phyloP scores from a whole-genome alignment of 2,888 invertebrate genomes.

The Latheticus oryzae region DNA sequence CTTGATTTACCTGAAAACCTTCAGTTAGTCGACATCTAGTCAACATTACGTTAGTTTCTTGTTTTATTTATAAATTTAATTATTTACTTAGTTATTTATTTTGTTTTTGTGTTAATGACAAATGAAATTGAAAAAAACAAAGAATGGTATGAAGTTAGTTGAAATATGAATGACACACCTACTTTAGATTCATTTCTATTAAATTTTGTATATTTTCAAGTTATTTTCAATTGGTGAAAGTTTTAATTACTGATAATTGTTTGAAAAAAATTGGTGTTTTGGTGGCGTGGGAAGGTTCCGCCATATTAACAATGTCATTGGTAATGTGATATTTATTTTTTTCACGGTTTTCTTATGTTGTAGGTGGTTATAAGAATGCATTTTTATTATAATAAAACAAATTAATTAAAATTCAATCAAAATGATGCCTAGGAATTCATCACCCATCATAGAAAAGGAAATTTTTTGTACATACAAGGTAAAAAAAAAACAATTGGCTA shows the following conservation, averaged over 20 bases:
- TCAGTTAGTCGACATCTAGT: too few species aligned
- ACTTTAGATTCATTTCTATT: too few species aligned
- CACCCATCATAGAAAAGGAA: conserved; percentile 75
- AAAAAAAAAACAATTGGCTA: conserved; percentile 50
- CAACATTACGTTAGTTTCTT: too few species aligned
- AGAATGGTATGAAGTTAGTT: too few species aligned
- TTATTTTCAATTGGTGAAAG: conserved; percentile 7
- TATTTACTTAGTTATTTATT: too few species aligned
- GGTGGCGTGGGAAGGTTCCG: conserved; percentile 7
- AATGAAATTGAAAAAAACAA: too few species aligned
- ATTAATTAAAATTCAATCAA: too few species aligned
- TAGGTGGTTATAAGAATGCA: conserved; percentile 21
- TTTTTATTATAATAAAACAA: conserved; percentile 6
- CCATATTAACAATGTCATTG: conserved; percentile 13
- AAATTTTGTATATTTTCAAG: too few species aligned
- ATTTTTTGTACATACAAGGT: conserved; percentile 78
- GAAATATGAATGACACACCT: too few species aligned
- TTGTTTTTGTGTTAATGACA: too few species aligned
- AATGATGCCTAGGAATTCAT: conserved; percentile 73
- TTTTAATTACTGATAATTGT: background rate
- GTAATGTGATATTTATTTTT: conserved; percentile 18
- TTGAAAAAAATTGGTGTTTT: conserved; percentile 11
- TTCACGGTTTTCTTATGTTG: conserved; percentile 14
- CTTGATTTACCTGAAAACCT: too few species aligned
- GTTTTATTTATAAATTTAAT: too few species aligned